phyloP scores from a whole-genome alignment of 37 sponge, comb jelly and placozoan species.

The Petrosia ficiformis region DNA sequence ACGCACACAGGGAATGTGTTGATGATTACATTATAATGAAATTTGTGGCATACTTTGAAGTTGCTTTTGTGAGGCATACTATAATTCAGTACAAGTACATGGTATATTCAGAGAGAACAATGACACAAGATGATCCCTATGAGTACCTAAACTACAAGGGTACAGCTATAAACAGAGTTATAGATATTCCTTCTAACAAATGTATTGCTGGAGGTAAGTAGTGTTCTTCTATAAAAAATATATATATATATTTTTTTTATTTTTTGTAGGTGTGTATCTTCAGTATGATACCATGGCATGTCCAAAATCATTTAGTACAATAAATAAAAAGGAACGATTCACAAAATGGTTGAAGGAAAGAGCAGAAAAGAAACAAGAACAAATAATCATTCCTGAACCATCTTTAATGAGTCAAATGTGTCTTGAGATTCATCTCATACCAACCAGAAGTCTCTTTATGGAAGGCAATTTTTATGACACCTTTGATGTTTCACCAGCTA shows the following conservation, averaged over 20 bases:
- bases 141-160: conserved; percentile 1
- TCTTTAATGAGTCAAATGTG: not conserved
- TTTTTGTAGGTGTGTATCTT: not conserved
- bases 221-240: not conserved
- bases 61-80: not conserved
- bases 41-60: not conserved
- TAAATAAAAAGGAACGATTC: too few species aligned
- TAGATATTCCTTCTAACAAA: not conserved
- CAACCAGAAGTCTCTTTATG: not conserved
- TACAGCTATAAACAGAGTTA: not conserved
- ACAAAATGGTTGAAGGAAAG: too few species aligned
- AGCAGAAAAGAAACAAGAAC: not conserved
- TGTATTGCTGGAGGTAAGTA: not conserved
- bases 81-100: conserved; percentile 52
- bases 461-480: too few species aligned
- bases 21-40: conserved; percentile 13
- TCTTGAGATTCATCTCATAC: not conserved
- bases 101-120: conserved; percentile 3
- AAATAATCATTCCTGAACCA: not conserved
- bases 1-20: conserved; percentile 13
- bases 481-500: too few species aligned
- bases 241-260: not conserved
- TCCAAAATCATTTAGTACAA: too few species aligned
- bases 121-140: not conserved
- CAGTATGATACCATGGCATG: conserved; percentile 51